These are phyloP conservation scores for Polypterus senegalus DNA, from an alignment of 2,113 vertebrate genomes.

Conservation along the genomic window DNA sequence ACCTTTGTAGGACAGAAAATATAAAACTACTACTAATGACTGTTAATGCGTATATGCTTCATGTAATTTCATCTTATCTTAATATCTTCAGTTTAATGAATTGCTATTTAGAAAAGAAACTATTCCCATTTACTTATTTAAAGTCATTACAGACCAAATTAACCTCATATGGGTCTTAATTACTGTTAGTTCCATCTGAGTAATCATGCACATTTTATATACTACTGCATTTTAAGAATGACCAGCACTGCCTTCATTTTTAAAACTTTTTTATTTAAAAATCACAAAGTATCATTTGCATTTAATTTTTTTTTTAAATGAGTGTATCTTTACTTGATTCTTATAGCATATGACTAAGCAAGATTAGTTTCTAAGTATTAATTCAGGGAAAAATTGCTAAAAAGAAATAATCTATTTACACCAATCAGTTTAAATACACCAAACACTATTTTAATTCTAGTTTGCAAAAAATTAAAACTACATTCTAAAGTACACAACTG, in stretches of 20 bases:
- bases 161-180: conserved; percentile 96
- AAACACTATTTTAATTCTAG: no score
- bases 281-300: no score
- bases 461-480: no score
- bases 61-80: conserved; percentile 92
- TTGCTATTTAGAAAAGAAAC: conserved; percentile 94
- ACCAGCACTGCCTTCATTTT: conserved; percentile 37
- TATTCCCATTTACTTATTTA: conserved; percentile 90
- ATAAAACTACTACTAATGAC: conserved; percentile 71
- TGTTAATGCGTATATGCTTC: conserved; percentile 88
- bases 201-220: conserved; percentile 77
- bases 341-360: no score
- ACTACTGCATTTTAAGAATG: conserved; percentile 63
- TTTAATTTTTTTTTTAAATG: no score
- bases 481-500: no score
- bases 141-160: conserved; percentile 97
- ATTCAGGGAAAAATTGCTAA: no score
- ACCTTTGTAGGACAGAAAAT: conserved; percentile 67
- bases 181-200: conserved; percentile 94
- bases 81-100: conserved; percentile 97
- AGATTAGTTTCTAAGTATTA: no score
- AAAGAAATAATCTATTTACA: no score
- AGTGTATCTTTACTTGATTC: no score
- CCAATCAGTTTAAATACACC: no score
- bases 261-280: not conserved